Base-by-base conservation (phyloP, 1,140 invertebrate species). In the Trichoplusia ni region DNA sequence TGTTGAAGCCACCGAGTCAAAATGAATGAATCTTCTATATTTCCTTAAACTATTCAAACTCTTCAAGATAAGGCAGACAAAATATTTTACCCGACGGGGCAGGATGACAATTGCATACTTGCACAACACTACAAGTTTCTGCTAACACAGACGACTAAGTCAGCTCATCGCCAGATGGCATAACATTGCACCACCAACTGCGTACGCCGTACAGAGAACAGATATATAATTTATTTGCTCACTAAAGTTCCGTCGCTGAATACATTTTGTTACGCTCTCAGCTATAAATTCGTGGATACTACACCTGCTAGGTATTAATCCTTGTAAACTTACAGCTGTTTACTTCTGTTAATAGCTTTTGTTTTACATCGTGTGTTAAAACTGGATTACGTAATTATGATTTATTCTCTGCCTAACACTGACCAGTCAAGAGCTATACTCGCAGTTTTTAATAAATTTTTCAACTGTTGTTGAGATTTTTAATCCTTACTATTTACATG, bases 221-320 rank as follows among this genome's bases (percentile, higher is more conserved):
- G 16, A 31, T 44, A 33, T 27, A 35, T 59, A 59, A 59, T 44
- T 46, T 59, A 59, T 59, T 59, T 46, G 56, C 42, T 59, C 40
- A 7, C 14, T 16, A 44, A 59, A 59, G 40, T 59, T 59, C 27
- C 33, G 38, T 40, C 33, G 23, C 35, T 38, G 33, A 4, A 37
- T 33, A 51, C 47, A 46, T 42, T 59, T 19, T 58, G 38, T 58
- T 14, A 44, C 54, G 38, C 19, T 42, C 56, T 19, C n/a, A 25
- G 53, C 23, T 27, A 33, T 51, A 51, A 51, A 51, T 51, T 51
- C 25, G 47, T 51, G 19, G 13, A 51, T 51, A 51, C 13, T 33
- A 51, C 47, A 51, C 47, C 47, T 51, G 47, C 47, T 51, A 5
- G 47, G 33, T 33, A 51, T 51, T 51, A 51, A 51, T 51, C 46